Evolutionary conservation across 2,797 vertebrate species (phyloP), one percentile per base, ranked within the genome.

Genomic region (Rhynchonycteris naso): DNA sequence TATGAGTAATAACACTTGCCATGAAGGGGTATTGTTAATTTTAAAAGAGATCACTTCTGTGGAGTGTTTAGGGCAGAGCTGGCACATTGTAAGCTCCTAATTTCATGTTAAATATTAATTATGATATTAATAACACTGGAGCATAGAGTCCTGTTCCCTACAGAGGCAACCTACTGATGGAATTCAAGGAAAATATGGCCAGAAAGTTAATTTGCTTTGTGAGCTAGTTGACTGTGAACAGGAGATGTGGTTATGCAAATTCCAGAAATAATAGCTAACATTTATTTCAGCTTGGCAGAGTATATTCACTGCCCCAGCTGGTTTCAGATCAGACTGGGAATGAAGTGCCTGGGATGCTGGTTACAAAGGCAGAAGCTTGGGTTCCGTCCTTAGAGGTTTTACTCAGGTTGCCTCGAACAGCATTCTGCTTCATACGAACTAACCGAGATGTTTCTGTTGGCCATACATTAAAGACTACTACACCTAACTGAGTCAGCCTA

Each of bases 31-130:
- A 47, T 13, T 80, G 33, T 75, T 76, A 83, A 94, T 89, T 95
- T 92, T 87, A 83, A 91, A 87, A 21, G 65, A 94, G 83, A 72
- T 68, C 93, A 69, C 35, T 69, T 76, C 84, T 26, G 87, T 71
- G 68, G 87, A 93, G 47, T 28, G 18, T 79, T 95, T 88, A 71
- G 90, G 76, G n/a, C 43, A 72, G 80, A 80, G 43, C 63, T 74
- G 56, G 52, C 28, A 76, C 76, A 43, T 72, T 93, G 68, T 38
- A 90, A 90, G 63, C 52, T 47, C 63, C 65, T 94, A 90, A 95
- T 92, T 72, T 63, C 43, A 85, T 85, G 76, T 93, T 94, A 96
- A 94, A 94, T 96, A 96, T 96, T 96, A 93, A 93, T 94, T 83
- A 89, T 91, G 83, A 92, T 91, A 94, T 90, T 90, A 96, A 80